Base-by-base conservation (phyloP, 1,140 invertebrate genomes). In the Drosophila bocqueti region DNA sequence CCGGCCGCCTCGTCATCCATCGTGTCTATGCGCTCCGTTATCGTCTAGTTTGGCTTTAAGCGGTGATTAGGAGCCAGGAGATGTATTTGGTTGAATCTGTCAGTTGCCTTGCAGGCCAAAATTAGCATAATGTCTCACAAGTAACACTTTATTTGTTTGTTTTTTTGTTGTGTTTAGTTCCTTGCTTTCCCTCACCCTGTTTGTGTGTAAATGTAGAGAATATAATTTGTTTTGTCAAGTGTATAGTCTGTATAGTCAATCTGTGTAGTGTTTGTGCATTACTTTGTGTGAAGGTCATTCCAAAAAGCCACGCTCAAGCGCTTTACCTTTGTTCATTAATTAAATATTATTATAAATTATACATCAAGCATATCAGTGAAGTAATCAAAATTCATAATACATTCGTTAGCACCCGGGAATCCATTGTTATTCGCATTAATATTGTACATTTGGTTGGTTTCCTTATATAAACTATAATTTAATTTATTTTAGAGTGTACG, bases 351-450 rank as follows among this genome's bases (percentile, higher is more conserved):
- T 47, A n/a, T 47, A 24, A 8, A 47, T 49, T 49, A 63, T 74
- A 76, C 63, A 74, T 66, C 61, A 57, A 55, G 82, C 83, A 83
- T 87, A 87, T 87, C 81, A 89, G 49, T 87, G 67, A 65, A 60
- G 61, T 57, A 78, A 74, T 77, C 63, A 71, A 75, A 73, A 60
- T 49, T 55, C 47, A 81, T 73, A 63, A 55, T 10, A 24, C 47
- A 79, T 76, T 71, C 50, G 46, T 69, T 69, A 64, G 29, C 57
- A 50, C 36, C 29, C 29, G 60, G 45, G 11, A 46, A 31, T 42
- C 31, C 31, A 50, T 78, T 78, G 64, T 78, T 78, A 69, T 69
- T 62, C 16, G 36, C 31, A 57, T 64, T 49, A 31, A 55, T 46
- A 75, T 31, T 47, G 38, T 60, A 69, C 34, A 59, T 43, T 77